Conservation (phyloP, 2,797 vertebrate species). For the Helarctos malayanus region DNA sequence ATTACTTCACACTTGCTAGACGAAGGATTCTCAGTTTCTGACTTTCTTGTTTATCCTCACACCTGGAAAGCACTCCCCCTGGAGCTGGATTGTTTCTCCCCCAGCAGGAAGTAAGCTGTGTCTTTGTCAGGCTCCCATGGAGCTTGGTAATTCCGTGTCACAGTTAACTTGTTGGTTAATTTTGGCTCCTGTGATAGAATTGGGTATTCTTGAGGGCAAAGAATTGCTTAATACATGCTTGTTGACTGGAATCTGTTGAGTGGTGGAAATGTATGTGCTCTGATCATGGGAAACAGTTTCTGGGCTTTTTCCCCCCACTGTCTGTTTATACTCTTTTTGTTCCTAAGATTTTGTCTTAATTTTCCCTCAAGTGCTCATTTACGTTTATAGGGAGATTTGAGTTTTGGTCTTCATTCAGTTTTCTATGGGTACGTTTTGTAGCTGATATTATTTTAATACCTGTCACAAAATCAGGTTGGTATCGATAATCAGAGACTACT, state of each 20-base stretch:
- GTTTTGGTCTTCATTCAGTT: not conserved
- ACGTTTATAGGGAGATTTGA: not conserved
- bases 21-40: not conserved
- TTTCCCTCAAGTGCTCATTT: not conserved
- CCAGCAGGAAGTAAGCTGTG: not conserved
- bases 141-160: not conserved
- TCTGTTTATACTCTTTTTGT: constrained; percentile 34
- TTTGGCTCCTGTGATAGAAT: not conserved
- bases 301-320: not conserved
- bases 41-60: not conserved
- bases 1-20: not conserved
- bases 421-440: not conserved
- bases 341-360: not conserved
- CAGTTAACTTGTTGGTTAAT: not conserved
- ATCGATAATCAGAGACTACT: not conserved
- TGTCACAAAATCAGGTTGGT: not conserved
- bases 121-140: not conserved
- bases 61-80: not conserved
- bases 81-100: not conserved
- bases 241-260: not conserved
- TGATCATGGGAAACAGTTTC: not conserved
- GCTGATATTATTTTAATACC: constrained; percentile 25
- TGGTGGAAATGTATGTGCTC: not conserved
- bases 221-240: not conserved
- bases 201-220: not conserved